Base-by-base conservation (phyloP, 2,797 vertebrate species). In the Uromys caudimaculatus region DNA sequence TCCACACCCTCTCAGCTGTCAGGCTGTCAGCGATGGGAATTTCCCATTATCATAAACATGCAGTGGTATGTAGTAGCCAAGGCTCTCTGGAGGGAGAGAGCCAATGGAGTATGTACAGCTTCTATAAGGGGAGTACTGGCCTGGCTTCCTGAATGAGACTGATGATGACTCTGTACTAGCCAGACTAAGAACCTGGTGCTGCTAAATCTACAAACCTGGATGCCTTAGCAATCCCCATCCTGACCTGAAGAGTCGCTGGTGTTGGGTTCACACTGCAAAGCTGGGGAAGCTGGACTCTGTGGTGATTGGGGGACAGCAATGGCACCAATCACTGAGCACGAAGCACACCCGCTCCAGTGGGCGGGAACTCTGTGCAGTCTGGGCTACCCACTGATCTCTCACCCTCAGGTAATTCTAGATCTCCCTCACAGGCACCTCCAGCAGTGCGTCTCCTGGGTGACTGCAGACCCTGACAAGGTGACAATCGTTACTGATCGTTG, bases 81-180 rank as follows among this genome's bases (percentile, higher is more conserved):
- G 23, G 47, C 14, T 87, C 64, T 54, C 64, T 29, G n/a, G 12
- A 8, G 82, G 12, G 32, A n/a, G 47, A 71, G 47, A 86, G 47
- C 47, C 84, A 54, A 6, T 86, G 50, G 67, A 50, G 17, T 54
- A 23, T 11, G 23, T 52, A 52, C 13, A 54, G 64, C 35, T n/a
- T 71, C 11, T 54, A 38, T 54, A 54, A 71, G 23, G 24, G 44
- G 67, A 73, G 23, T 17, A 41, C 9, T 54, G 23, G 35, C 17
- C 67, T 71, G 64, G 35, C 35, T 71, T 71, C 52, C 64, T 54
- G 50, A 52, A 11, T 6, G 64, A n/a, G 50, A 54, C 47, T 41
- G 50, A 73, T 0, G 1, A 54, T 73, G 50, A n/a, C 9, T 56
- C 2, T 1, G 9, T 24, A 50, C 11, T 9, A 50, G n/a, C 7